phyloP scores from a whole-genome alignment of 2,113 vertebrate species.

The Chrysochloris asiatica region DNA sequence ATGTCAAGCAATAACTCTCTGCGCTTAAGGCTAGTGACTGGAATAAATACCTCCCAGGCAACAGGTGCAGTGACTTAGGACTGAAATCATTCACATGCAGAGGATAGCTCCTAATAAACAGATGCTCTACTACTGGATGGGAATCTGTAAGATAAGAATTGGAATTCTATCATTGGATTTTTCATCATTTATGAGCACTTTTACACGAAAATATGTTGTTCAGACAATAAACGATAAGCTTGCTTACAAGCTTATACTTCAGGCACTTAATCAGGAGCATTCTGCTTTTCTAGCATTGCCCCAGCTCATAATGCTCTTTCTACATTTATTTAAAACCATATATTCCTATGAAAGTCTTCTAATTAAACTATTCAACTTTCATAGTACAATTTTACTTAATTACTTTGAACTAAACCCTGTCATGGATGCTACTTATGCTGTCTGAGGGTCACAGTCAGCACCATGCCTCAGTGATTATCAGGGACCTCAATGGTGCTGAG shows the following conservation, averaged over 20 bases:
- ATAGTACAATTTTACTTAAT: slow-evolving; percentile 65
- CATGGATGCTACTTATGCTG: slow-evolving; percentile 58
- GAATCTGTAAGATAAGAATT: slow-evolving; percentile 59
- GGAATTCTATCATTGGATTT: slow-evolving; percentile 59
- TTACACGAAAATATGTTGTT: slow-evolving; percentile 64
- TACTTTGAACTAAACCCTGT: slow-evolving; percentile 74
- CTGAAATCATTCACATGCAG: slow-evolving; percentile 80
- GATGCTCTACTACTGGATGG: slow-evolving; percentile 69
- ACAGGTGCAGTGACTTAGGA: slow-evolving; percentile 83
- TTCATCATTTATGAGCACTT: slow-evolving; percentile 66
- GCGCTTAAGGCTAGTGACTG: slow-evolving; percentile 79
- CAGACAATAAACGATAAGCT: slow-evolving; percentile 84
- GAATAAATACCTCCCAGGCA: slow-evolving; percentile 83
- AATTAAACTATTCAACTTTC: slow-evolving; percentile 69
- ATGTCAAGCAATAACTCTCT: slow-evolving; percentile 83
- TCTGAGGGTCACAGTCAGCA: slow-evolving; percentile 53
- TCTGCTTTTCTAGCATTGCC: slow-evolving; percentile 67
- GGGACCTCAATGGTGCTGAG: slow-evolving; percentile 61
- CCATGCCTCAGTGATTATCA: slow-evolving; percentile 65
- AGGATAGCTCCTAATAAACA: slow-evolving; percentile 78
- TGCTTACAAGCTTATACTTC: slow-evolving; percentile 78
- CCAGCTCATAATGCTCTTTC: slow-evolving; percentile 68
- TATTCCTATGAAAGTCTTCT: slow-evolving; percentile 67
- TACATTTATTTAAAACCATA: slow-evolving; percentile 26
- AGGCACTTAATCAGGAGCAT: slow-evolving; percentile 75